phyloP scores from a whole-genome alignment of 2,888 invertebrate genomes.

The Mamestra brassicae region DNA sequence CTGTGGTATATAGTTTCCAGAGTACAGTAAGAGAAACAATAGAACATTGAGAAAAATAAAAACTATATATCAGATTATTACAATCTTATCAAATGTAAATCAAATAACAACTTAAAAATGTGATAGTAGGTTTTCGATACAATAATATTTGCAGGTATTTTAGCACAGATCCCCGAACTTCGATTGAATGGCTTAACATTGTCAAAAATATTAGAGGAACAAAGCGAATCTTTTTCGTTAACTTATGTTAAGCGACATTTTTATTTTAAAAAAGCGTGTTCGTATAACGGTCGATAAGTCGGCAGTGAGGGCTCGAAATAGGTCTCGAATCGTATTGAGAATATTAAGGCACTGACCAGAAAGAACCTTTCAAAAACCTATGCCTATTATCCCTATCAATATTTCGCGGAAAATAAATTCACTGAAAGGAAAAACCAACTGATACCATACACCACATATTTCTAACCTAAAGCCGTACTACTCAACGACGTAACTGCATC shows the following conservation, averaged over 20 bases:
- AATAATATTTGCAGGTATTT: not conserved
- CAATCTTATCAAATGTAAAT: constrained; percentile 9
- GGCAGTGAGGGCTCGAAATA: no score
- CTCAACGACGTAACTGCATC: constrained; percentile 5
- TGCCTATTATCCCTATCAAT: not conserved
- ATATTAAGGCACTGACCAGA: no score
- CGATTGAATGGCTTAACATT: no score
- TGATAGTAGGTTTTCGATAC: not conserved
- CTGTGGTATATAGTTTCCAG: not conserved
- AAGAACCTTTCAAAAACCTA: no score
- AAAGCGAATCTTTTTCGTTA: no score
- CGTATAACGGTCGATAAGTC: no score
- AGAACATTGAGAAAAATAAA: not conserved
- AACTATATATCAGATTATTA: not conserved
- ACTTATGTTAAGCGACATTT: no score
- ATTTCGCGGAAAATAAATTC: not conserved
- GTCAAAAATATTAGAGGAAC: no score
- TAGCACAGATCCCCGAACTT: not conserved
- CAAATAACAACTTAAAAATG: not conserved
- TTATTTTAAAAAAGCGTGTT: no score
- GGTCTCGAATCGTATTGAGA: no score
- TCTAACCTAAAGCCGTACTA: not conserved
- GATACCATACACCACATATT: not conserved
- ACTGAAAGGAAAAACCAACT: not conserved
- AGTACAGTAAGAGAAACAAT: not conserved